Percentiles rank a stretch among this genome's conserved stretches.
Conservation (phyloP, 2,113 vertebrate species). For the Romanogobio albipinnatus region DNA sequence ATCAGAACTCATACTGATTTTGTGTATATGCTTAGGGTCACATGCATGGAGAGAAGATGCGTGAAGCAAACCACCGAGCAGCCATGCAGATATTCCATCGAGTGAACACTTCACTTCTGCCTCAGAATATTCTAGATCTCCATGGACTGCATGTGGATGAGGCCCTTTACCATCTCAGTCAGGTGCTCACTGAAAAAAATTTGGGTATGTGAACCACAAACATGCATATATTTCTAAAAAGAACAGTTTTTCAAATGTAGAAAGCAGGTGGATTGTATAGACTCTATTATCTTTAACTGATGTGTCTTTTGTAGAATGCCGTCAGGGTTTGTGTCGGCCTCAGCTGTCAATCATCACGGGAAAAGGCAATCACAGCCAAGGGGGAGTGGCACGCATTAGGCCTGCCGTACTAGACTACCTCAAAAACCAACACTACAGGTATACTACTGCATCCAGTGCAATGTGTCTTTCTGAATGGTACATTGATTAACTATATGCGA, state of each 20-base stretch:
- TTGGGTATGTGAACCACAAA: conserved; percentile 74
- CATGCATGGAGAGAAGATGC: conserved; percentile 91
- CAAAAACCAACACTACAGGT: conserved; percentile 78
- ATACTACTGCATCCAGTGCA: background rate
- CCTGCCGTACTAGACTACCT: conserved; percentile 95
- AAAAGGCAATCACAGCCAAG: conserved; percentile 96
- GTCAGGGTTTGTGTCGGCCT: conserved; percentile 83
- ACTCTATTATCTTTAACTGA: background rate
- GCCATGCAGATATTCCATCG: conserved; percentile 89
- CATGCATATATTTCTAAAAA: background rate
- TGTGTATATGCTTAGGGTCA: conserved; percentile 75
- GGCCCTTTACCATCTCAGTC: conserved; percentile 83
- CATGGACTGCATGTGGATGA: conserved; percentile 95
- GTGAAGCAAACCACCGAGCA: conserved; percentile 89
- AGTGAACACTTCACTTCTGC: conserved; percentile 88
- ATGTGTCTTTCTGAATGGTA: too few relatives aligned
- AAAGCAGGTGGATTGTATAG: background rate
- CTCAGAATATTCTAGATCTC: conserved; percentile 92
- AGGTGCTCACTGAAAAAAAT: conserved; percentile 85
- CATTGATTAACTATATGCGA: too few relatives aligned
- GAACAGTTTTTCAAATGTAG: background rate
- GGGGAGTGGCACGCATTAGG: conserved; percentile 94
- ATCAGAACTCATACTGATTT: background rate
- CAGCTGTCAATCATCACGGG: conserved; percentile 95
- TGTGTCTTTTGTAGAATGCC: conserved; percentile 78